Base-by-base conservation (phyloP, 2,888 invertebrate species). In the Bimastos eiseni region DNA sequence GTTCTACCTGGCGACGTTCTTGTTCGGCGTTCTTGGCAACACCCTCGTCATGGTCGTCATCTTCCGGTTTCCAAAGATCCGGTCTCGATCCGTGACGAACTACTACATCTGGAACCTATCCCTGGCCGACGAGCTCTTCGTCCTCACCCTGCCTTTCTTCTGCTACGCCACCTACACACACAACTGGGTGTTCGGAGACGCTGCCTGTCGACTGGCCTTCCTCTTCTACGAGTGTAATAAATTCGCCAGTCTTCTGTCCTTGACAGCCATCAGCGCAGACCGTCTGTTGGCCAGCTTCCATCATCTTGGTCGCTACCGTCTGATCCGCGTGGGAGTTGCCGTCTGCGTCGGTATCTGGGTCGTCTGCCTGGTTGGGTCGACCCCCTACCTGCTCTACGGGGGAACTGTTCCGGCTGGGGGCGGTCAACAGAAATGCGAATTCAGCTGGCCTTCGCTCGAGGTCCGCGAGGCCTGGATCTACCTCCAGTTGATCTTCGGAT, bases 101-200 rank as follows among this genome's bases (percentile, higher is more conserved):
- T 91, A 92, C 89, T 92, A 92, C 91, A 92, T 92, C 33, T 91
- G 91, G 91, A 92, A 92, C 91, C 91, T 92, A 34, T 89, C 92
- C 13, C 70, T 92, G 21, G 92, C 92, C 3, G 92, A 92, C 90
- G 89, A 90, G 44, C 55, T 92, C 38, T 92, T 92, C 70, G 86
- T 92, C 19, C 38, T 92, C 84, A 92, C 92, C 8, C 88, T 92
- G 44, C 92, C 92, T 15, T 88, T 92, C 49, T 90, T 91, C 90
- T 90, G 70, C 70, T 92, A 91, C 55, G 83, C 90, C 89, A 91
- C 91, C 34, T 91, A 91, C 86, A 89, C 90, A 30, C n/a, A 36
- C 2, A 37, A 91, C 37, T 92, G 92, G 92, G 41, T 90, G 24
- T 92, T 92, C 49, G 92, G 92, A 21, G 37, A 90, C 41, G 15